Percentiles rank a stretch among this genome's conserved stretches.
These are phyloP conservation scores for Donacobius atricapilla DNA, from an alignment of 2,113 vertebrate genomes.

Conservation along the genomic window DNA sequence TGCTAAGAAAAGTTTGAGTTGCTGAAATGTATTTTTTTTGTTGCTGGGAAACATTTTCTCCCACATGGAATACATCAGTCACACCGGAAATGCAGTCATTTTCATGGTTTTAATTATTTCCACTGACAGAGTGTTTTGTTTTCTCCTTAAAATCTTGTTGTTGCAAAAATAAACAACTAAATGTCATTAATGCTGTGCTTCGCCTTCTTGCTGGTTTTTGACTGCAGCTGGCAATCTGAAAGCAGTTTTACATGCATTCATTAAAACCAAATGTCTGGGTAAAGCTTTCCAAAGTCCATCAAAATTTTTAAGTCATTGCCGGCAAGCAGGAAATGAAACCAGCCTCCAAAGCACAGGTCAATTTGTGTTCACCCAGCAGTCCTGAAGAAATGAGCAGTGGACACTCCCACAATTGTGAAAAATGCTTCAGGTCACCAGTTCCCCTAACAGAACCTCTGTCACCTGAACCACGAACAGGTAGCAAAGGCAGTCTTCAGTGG, in stretches of 20 bases:
- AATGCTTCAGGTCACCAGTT: not conserved
- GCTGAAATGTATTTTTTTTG: not conserved
- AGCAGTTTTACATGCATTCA: not conserved
- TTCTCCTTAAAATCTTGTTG: conserved; percentile 28
- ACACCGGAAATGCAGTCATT: conserved; percentile 50
- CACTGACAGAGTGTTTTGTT: conserved; percentile 34
- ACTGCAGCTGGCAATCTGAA: not conserved
- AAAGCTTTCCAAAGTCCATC: conserved; percentile 6
- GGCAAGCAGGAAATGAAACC: not conserved
- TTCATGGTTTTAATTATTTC: conserved; percentile 58
- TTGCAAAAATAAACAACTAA: conserved; percentile 33
- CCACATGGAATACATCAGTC: not conserved
- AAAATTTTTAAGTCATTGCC: not conserved
- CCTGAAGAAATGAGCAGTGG: not conserved
- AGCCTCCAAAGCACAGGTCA: not conserved
- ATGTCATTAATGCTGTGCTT: not conserved
- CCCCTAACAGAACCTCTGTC: not conserved
- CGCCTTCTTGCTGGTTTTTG: not conserved
- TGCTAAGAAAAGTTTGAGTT: not conserved
- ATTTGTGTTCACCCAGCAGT: not conserved
- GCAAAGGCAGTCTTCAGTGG: not conserved
- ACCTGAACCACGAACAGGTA: not conserved
- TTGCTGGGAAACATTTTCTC: conserved; percentile 39
- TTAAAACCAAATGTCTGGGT: conserved; percentile 3
- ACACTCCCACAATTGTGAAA: accelerated